phyloP scores from a whole-genome alignment of 2,797 vertebrate genomes.

The Schizopygopsis pylzovi region DNA sequence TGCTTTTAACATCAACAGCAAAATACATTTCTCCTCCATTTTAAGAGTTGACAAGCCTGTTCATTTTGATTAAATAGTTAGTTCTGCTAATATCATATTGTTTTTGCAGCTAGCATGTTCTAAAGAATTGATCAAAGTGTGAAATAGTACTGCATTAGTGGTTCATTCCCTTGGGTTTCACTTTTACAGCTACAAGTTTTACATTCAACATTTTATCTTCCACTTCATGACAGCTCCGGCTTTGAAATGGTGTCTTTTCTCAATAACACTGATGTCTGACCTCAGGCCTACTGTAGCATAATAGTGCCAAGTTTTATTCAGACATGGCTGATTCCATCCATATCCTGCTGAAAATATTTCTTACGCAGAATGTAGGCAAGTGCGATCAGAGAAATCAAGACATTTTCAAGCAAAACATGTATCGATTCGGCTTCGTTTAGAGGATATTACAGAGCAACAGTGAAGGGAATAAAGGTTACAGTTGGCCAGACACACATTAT shows the following conservation, averaged over 20 bases:
- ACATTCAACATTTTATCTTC: conserved; percentile 2
- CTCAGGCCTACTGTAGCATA: conserved; percentile 6
- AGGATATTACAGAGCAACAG: conserved; percentile 52
- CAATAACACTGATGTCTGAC: conserved; percentile 39
- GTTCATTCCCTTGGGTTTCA: not conserved
- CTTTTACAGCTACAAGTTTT: conserved; percentile 10
- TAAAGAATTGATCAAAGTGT: not conserved
- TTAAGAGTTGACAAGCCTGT: not conserved
- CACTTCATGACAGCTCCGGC: not conserved
- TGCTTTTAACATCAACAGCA: not conserved
- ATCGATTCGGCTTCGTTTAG: conserved; percentile 59
- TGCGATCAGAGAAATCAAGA: conserved; percentile 50
- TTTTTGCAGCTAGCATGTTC: not conserved
- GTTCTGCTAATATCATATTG: not conserved
- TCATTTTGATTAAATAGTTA: not conserved
- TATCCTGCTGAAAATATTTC: conserved; percentile 32
- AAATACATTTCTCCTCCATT: not conserved
- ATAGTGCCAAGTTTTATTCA: conserved; percentile 8
- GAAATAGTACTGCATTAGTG: not conserved
- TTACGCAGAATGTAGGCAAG: conserved; percentile 29
- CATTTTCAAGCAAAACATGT: conserved; percentile 39
- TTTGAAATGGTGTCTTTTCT: conserved; percentile 28
- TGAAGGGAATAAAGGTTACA: conserved; percentile 57
- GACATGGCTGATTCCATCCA: conserved; percentile 22
- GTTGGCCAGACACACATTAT: conserved; percentile 57